These are phyloP conservation scores for Pterostichus niger DNA, from an alignment of 2,888 invertebrate genomes.

Conservation along the genomic window DNA sequence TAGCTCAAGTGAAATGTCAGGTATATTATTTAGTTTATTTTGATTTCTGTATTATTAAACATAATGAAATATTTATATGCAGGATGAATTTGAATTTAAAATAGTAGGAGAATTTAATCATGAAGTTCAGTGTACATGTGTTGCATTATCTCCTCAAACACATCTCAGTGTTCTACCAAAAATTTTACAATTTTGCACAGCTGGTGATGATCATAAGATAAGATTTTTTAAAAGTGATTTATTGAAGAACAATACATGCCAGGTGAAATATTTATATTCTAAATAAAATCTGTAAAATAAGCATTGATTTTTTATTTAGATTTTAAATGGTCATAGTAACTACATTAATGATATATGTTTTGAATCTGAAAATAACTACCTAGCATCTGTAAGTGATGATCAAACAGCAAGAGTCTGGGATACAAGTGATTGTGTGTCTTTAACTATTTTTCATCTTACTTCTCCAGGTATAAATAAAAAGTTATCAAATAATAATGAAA, in stretches of 20 bases:
- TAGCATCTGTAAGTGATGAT: slow-evolving; percentile 89
- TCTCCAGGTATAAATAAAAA: slow-evolving; percentile 79
- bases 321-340: slow-evolving; percentile 82
- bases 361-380: slow-evolving; percentile 83
- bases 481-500: not conserved
- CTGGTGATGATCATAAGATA: slow-evolving; percentile 80
- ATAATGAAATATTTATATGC: slow-evolving; percentile 68
- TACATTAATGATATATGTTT: slow-evolving; percentile 86
- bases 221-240: slow-evolving; percentile 80
- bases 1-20: slow-evolving; percentile 80
- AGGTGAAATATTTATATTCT: slow-evolving; percentile 72
- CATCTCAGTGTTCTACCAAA: slow-evolving; percentile 81
- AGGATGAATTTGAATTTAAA: slow-evolving; percentile 79
- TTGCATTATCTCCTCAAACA: slow-evolving; percentile 83
- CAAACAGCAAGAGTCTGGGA: slow-evolving; percentile 86
- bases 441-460: slow-evolving; percentile 81
- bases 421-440: slow-evolving; percentile 78
- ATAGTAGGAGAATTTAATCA: slow-evolving; percentile 80
- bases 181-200: slow-evolving; percentile 79
- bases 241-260: slow-evolving; percentile 77
- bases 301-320: slow-evolving; percentile 73
- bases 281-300: not conserved
- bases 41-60: slow-evolving; percentile 6
- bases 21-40: slow-evolving; percentile 73
- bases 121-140: slow-evolving; percentile 79